Conservation (phyloP, 2,888 invertebrate genomes). For the Microctonus hyperodae region DNA sequence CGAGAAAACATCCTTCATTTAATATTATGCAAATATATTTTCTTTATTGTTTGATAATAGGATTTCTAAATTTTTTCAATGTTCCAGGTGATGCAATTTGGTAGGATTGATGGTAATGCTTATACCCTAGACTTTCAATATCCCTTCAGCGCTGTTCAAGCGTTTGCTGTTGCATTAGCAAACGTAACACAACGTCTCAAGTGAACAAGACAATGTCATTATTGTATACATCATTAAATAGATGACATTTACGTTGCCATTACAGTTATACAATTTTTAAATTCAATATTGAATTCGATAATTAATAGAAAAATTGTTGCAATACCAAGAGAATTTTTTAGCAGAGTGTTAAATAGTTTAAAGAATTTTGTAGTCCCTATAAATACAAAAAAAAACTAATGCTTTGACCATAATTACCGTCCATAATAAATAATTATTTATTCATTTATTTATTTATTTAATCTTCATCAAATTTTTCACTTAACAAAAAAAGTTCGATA, state of each 20-base stretch:
- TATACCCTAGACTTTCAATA: slow-evolving; percentile 99
- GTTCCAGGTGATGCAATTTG: slow-evolving; percentile 97
- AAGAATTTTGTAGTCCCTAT: not conserved
- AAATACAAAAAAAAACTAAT: not conserved
- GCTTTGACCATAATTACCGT: not conserved
- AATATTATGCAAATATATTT: no score
- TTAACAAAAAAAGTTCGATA: not conserved
- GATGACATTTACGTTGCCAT: no score
- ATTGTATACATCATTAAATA: no score
- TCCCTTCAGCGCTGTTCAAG: slow-evolving; percentile 97
- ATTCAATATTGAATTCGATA: not conserved
- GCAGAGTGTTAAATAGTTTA: not conserved
- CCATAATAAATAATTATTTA: not conserved
- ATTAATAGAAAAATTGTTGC: not conserved
- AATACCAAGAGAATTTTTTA: not conserved
- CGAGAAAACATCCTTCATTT: no score
- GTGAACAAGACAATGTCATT: slow-evolving; percentile 57
- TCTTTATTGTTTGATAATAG: not conserved
- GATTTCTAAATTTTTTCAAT: no score
- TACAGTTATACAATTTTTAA: not conserved
- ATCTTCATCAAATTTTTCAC: not conserved
- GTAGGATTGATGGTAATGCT: slow-evolving; percentile 97
- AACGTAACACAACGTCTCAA: slow-evolving; percentile 95
- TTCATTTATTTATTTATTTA: not conserved
- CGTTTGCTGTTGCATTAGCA: slow-evolving; percentile 97